Percentiles rank a stretch among this genome's conserved stretches.
Conservation (phyloP, 2,113 vertebrate genomes). For the Stictonetta naevosa region DNA sequence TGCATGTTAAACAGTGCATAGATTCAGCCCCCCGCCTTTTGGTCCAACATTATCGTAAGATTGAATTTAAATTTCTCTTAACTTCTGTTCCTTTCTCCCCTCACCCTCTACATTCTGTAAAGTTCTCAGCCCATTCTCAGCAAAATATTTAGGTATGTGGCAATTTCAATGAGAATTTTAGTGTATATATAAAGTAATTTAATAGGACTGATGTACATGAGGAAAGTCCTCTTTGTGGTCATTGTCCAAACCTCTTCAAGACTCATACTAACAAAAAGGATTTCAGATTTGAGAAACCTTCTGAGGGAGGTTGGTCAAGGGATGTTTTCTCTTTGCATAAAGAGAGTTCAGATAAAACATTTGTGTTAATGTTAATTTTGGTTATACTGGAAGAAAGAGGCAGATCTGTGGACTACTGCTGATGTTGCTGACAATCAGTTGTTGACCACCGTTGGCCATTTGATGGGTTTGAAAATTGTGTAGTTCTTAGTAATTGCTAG, state of each 20-base stretch:
- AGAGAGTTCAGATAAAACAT: neutral
- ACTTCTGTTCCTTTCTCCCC: slow-evolving; percentile 1
- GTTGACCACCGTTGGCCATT: neutral
- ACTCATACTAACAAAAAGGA: neutral
- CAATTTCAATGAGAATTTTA: neutral
- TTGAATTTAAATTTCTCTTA: slow-evolving; percentile 33
- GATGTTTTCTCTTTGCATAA: neutral
- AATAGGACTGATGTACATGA: neutral
- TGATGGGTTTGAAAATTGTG: neutral
- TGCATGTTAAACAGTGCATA: neutral
- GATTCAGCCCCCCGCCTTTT: neutral
- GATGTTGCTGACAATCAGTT: neutral
- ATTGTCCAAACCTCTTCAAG: neutral
- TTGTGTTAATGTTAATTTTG: neutral
- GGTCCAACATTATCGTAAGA: neutral
- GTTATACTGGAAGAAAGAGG: neutral
- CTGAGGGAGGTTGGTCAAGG: neutral
- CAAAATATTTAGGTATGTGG: slow-evolving; percentile 12
- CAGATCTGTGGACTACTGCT: neutral
- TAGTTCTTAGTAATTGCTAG: neutral
- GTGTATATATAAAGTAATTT: neutral
- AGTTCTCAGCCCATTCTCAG: slow-evolving; percentile 31
- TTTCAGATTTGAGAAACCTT: neutral
- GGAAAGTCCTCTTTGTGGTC: neutral
- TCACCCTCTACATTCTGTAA: neutral